Conservation (phyloP, 2,797 vertebrate genomes). For the Acrossocheilus wenchowensis region DNA sequence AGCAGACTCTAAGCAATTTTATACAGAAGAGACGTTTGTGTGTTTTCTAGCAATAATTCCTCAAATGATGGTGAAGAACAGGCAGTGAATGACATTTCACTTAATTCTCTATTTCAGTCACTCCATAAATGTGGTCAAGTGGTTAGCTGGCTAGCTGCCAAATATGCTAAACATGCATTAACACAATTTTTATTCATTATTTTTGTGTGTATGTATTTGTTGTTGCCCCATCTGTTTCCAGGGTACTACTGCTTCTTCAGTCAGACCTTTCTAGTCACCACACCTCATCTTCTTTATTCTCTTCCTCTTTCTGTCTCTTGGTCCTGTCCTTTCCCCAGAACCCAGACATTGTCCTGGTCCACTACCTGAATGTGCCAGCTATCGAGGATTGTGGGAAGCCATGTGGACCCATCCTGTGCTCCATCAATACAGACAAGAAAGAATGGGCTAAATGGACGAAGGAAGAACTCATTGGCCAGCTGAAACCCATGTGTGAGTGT, state of each 20-base stretch:
- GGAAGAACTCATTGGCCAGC: conserved; percentile 97
- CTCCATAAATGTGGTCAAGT: conserved; percentile 28
- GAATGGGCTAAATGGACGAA: conserved; percentile 99
- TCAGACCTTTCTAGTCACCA: conserved; percentile 11
- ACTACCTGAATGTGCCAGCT: conserved; percentile 99
- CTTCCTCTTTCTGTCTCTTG: conserved; percentile 49
- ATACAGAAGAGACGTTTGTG: neutral
- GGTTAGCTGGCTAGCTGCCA: conserved; percentile 17
- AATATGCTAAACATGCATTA: conserved; percentile 6
- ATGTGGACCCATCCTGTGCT: conserved; percentile 97
- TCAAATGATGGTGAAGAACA: conserved; percentile 7
- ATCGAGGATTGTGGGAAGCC: conserved; percentile 99
- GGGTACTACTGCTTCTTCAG: neutral
- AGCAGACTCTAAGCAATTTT: conserved; percentile 4
- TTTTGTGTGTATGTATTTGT: neutral
- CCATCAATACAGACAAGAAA: conserved; percentile 99
- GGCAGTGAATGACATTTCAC: neutral
- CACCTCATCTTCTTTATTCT: conserved; percentile 28
- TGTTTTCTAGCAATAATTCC: conserved; percentile 7
- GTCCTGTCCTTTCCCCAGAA: conserved; percentile 79
- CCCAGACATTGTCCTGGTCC: conserved; percentile 98
- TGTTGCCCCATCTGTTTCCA: neutral
- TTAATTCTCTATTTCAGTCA: neutral
- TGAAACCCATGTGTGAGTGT: conserved; percentile 99
- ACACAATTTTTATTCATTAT: neutral